Conservation (phyloP, 2,797 vertebrate species). For the Fistularia tabacaria region DNA sequence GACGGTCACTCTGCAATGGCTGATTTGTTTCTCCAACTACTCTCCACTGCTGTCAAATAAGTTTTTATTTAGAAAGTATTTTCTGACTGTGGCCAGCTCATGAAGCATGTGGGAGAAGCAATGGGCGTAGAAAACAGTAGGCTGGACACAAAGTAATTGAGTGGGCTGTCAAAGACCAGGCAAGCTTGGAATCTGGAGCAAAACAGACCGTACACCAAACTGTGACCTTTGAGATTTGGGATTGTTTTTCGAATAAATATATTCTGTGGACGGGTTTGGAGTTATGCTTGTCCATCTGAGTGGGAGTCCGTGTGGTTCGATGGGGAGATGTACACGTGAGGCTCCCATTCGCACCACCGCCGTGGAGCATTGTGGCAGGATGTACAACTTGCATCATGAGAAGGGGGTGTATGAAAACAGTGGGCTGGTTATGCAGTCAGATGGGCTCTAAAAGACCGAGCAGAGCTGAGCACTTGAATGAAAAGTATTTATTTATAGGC, state of each 20-base stretch:
- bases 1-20: too few relatives aligned
- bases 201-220: constrained; percentile 60
- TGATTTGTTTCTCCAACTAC: constrained; percentile 2
- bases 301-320: constrained; percentile 35
- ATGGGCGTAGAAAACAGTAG: constrained; percentile 42
- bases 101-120: constrained; percentile 48
- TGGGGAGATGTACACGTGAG: constrained; percentile 30
- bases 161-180: constrained; percentile 58
- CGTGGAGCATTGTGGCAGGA: constrained; percentile 22
- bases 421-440: constrained; percentile 60
- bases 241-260: constrained; percentile 35
- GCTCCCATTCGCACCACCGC: constrained; percentile 26
- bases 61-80: constrained; percentile 36
- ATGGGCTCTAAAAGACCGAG: constrained; percentile 50
- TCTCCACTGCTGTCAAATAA: constrained; percentile 14
- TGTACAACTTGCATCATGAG: constrained; percentile 50
- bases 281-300: constrained; percentile 16
- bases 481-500: constrained; percentile 43
- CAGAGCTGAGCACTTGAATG: constrained; percentile 30
- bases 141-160: constrained; percentile 48
- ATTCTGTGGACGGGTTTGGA: constrained; percentile 18
- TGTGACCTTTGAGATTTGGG: constrained; percentile 54
- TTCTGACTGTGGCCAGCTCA: constrained; percentile 12
- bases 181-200: constrained; percentile 54
- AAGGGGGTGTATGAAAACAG: constrained; percentile 57